Evolutionary conservation across 2,888 invertebrate genomes (phyloP).

Genomic region (Acrobasis consociella): DNA sequence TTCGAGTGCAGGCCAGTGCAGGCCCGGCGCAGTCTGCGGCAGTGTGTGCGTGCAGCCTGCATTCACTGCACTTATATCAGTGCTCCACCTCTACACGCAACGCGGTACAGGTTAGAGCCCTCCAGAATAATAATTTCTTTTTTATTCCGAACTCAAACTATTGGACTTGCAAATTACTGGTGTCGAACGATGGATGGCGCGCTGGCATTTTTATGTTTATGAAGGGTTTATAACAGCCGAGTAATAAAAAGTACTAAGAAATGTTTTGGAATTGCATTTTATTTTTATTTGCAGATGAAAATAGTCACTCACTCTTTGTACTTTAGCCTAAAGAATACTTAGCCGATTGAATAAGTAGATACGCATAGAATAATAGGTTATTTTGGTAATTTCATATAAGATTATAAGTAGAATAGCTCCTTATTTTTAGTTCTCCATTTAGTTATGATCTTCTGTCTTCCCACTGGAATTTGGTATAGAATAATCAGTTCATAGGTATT

Average conservation of each 20-base stretch:
- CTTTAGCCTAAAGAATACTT: background rate
- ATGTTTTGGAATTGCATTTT: background rate
- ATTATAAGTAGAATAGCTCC: no score
- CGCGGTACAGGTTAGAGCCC: slow-evolving; percentile 32
- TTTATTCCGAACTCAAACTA: slow-evolving; percentile 34
- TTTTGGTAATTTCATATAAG: no score
- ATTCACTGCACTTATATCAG: slow-evolving; percentile 14
- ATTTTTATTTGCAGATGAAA: background rate
- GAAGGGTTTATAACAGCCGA: background rate
- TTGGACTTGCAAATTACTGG: slow-evolving; percentile 25
- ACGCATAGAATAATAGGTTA: no score
- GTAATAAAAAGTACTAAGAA: slow-evolving; percentile 3
- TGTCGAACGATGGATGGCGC: slow-evolving; percentile 22
- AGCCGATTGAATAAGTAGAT: no score
- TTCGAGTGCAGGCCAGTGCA: no score
- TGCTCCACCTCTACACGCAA: slow-evolving; percentile 35
- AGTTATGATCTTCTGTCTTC: no score
- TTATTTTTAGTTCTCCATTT: no score
- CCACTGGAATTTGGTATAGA: no score
- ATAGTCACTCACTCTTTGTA: background rate
- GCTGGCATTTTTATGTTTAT: slow-evolving; percentile 10
- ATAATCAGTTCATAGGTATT: no score
- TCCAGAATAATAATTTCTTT: slow-evolving; percentile 39
- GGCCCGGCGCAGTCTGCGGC: slow-evolving; percentile 7
- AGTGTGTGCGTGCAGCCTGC: slow-evolving; percentile 21